Evolutionary conservation across 2,888 invertebrate genomes (phyloP).

Genomic region (Nemotelus nigrinus): DNA sequence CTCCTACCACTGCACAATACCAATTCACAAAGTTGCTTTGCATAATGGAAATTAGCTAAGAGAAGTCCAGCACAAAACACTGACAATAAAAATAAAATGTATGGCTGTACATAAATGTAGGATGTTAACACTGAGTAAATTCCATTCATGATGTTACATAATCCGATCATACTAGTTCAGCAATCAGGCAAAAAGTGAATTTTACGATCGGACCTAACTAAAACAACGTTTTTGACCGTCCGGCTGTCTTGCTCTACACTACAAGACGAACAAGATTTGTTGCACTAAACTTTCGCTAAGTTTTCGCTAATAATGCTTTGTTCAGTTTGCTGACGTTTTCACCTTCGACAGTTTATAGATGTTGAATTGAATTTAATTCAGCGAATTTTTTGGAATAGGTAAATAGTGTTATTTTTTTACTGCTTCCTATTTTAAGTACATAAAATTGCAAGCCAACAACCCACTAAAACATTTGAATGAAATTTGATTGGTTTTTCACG

Average conservation of each 20-base stretch:
- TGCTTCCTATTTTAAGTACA: conserved; percentile 38
- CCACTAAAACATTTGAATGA: conserved; percentile 42
- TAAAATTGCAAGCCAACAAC: conserved; percentile 41
- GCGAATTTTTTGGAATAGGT: conserved; percentile 35
- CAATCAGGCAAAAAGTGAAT: background rate
- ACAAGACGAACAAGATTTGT: background rate
- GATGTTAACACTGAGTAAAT: conserved; percentile 39
- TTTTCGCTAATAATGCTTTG: background rate
- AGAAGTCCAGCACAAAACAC: conserved; percentile 44
- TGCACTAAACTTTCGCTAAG: background rate
- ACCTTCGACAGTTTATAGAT: background rate
- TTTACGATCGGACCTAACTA: background rate
- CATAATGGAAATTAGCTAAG: conserved; percentile 45
- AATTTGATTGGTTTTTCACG: conserved; percentile 37
- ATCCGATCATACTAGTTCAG: conserved; percentile 33
- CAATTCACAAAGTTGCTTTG: conserved; percentile 46
- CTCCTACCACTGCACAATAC: conserved; percentile 31
- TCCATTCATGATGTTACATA: conserved; percentile 46
- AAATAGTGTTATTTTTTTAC: conserved; percentile 25
- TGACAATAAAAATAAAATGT: conserved; percentile 44
- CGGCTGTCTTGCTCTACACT: too few species aligned
- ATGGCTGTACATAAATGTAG: conserved; percentile 39
- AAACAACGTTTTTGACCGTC: too few species aligned
- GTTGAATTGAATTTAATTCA: conserved; percentile 41
- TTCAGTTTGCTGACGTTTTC: background rate